phyloP scores from a whole-genome alignment of 2,797 vertebrate species.

The Allobates femoralis region DNA sequence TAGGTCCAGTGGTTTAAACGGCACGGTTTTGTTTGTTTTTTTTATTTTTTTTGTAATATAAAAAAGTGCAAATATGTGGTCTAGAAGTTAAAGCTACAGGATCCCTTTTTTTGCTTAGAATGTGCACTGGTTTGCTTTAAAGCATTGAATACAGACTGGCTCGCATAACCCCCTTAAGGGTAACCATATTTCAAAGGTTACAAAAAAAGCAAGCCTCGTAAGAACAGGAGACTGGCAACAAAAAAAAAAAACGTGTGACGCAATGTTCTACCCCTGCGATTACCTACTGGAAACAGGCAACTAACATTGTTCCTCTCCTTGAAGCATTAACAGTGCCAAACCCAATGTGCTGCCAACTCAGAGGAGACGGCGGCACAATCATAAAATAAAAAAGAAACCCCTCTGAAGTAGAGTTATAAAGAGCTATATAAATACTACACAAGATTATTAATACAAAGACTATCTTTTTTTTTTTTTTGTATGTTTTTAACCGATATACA shows the following conservation, averaged over 20 bases:
- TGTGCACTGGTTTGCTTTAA: slow-evolving; percentile 73
- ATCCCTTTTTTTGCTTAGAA: slow-evolving; percentile 83
- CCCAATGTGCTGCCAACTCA: slow-evolving; percentile 30
- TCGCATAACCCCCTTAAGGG: slow-evolving; percentile 21
- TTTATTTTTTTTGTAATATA: slow-evolving; percentile 80
- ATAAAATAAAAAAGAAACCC: slow-evolving; percentile 39
- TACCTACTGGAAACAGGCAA: slow-evolving; percentile 54
- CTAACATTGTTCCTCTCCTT: slow-evolving; percentile 56
- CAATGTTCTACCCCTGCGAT: slow-evolving; percentile 43
- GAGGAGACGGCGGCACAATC: slow-evolving; percentile 36
- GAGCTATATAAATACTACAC: slow-evolving; percentile 64
- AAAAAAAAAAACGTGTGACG: slow-evolving; percentile 32
- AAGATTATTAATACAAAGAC: slow-evolving; percentile 61
- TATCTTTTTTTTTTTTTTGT: slow-evolving; percentile 50
- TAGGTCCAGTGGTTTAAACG: slow-evolving; percentile 94
- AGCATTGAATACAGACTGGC: slow-evolving; percentile 60
- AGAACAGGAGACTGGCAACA: slow-evolving; percentile 40
- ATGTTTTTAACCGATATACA: slow-evolving; percentile 58
- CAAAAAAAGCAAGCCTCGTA: slow-evolving; percentile 49
- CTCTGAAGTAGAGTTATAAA: slow-evolving; percentile 59
- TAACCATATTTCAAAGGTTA: slow-evolving; percentile 38
- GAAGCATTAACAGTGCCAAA: slow-evolving; percentile 61
- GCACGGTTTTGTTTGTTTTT: slow-evolving; percentile 75
- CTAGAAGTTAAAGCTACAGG: slow-evolving; percentile 98
- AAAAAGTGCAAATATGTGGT: slow-evolving; percentile 96